Evolutionary conservation across 2,888 invertebrate species (phyloP), one percentile per base, ranked within the genome.

Genomic region (Lasioglossum villosulum): DNA sequence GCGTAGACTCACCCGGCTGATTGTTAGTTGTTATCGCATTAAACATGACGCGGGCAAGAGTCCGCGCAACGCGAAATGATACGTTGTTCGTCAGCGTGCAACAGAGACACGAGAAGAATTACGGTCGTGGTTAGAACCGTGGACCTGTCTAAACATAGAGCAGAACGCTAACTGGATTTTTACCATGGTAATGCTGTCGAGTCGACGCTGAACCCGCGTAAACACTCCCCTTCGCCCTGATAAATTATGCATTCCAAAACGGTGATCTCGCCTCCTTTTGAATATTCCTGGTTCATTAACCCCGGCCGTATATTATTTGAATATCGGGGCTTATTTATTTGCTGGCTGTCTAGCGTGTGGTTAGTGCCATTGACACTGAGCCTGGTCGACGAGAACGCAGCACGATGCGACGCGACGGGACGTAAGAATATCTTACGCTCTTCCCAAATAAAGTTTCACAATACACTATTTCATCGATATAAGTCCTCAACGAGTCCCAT

Each of bases 1-100:
- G 78, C 82, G 82, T 78, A 71, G 82, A 77, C n/a, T 37, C 34
- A 66, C 19, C 48, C 34, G 63, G 45, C 63, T 78, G 85, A 85
- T 85, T 85, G 84, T 85, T 68, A 52, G 85, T 63, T 74, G 85
- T 85, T 83, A 85, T 85, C 79, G 83, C 76, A 59, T 83, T 85
- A 83, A 83, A 85, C 79, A 74, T n/a, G 79, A 80, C 76, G 83
- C 68, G 76, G 75, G 39, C 68, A 14, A 34, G 34, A 39, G 68
- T 39, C 70, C n/a, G 66, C 5, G 79, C 71, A 78, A 73, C 75
- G 72, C 70, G 72, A 85, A 85, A 85, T 85, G 76, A 85, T 83
- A 85, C 79, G 85, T 85, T 85, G 59, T 34, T 52, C 39, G 72
- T 27, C 34, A 39, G 14, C 59, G 83, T n/a, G 73, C 34, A 74